phyloP scores from a whole-genome alignment of 2,113 vertebrate species.

The Labeo rohita region DNA sequence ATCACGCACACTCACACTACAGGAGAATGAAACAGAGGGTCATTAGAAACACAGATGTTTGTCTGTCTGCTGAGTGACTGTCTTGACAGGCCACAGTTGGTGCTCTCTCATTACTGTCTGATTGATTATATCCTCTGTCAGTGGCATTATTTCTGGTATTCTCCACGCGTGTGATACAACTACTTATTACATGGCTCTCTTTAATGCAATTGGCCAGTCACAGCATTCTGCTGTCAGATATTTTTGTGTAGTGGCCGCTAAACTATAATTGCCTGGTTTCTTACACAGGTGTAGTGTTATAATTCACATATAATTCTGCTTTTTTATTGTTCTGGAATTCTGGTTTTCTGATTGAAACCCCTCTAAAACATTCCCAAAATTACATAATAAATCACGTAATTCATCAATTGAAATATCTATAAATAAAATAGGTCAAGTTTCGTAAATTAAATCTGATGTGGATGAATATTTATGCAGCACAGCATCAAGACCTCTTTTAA shows the following conservation, averaged over 20 bases:
- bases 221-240: not conserved
- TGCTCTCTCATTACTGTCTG: slow-evolving; percentile 37
- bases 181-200: slow-evolving; percentile 2
- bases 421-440: not conserved
- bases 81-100: slow-evolving; percentile 45
- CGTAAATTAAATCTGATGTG: not conserved
- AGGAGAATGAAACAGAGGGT: slow-evolving; percentile 19
- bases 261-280: not conserved
- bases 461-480: not conserved
- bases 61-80: slow-evolving; percentile 32
- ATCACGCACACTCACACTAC: slow-evolving; percentile 18
- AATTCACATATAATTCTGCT: not conserved
- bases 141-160: slow-evolving; percentile 21
- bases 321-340: not conserved
- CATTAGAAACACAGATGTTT: slow-evolving; percentile 36
- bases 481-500: not conserved
- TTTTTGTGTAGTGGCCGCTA: not conserved
- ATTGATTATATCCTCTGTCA: slow-evolving; percentile 24
- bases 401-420: not conserved
- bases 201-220: not conserved
- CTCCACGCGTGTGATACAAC: not conserved
- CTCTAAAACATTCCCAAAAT: not conserved
- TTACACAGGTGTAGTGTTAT: not conserved
- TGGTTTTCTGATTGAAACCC: not conserved
- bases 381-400: not conserved